Base-by-base conservation (phyloP, 2,888 invertebrate species). In the Mimas tiliae region DNA sequence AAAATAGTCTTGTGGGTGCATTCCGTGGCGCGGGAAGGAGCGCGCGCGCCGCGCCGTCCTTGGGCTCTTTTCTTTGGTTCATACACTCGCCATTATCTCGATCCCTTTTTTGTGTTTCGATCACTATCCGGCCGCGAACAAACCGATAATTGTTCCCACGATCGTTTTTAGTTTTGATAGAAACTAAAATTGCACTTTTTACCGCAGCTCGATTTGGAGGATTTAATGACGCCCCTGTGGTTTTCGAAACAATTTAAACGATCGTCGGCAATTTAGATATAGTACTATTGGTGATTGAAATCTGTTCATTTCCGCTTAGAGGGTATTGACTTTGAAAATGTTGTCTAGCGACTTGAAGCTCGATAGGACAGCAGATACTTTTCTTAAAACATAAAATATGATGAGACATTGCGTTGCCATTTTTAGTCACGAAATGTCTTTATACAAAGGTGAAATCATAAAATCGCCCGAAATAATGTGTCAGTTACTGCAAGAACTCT, bases 51-150 rank as follows among this genome's bases (percentile, higher is more conserved):
- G 82, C 78, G 80, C 77, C 86, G 90, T 86, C 90, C 91, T 90
- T 89, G 87, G 81, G 78, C 74, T 80, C 78, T 83, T 83, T 85
- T 86, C 77, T 80, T 75, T 71, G 79, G 83, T 75, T 74, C 80
- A 79, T 70, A 82, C 80, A 79, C 83, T 83, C 42, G 81, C 86
- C 81, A 88, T 90, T 89, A 90, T 86, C 85, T 86, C 82, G 84
- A 84, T 86, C 90, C 91, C 89, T 91, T 93, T 93, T 93, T 93
- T 93, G 90, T 90, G 88, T 84, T 86, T 79, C 84, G 87, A 90
- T 91, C 86, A 88, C 89, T 90, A 91, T 90, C 88, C 88, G 85
- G 90, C 88, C 89, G 88, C 90, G 88, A 89, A 91, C 87, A 84
- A 86, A 85, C 75, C 86, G 83, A 89, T 86, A 81, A 74, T 76